Evolutionary conservation across 2,797 vertebrate genomes (phyloP).

Genomic region (Arrhamphus sclerolepis): DNA sequence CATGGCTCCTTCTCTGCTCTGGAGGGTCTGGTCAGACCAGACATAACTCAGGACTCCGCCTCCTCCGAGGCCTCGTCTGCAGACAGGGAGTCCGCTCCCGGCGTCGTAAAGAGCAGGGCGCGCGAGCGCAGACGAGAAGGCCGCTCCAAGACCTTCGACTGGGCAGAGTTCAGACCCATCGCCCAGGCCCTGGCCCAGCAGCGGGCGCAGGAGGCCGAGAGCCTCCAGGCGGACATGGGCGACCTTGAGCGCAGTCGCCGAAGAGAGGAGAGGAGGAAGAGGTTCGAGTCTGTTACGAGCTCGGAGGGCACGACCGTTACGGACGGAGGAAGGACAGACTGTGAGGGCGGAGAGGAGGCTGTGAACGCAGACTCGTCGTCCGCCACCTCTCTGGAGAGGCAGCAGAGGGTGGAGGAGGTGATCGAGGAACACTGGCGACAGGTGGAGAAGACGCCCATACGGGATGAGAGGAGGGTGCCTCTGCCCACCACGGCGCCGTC

Average conservation of each 20-base stretch:
- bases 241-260: conserved; percentile 77
- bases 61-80: conserved; percentile 78
- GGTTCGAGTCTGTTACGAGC: conserved; percentile 75
- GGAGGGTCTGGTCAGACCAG: conserved; percentile 78
- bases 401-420: conserved; percentile 83
- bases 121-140: conserved; percentile 82
- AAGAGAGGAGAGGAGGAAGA: conserved; percentile 81
- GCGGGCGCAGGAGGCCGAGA: conserved; percentile 77
- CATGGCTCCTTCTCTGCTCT: conserved; percentile 72
- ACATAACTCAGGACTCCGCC: conserved; percentile 81
- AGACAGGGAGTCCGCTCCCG: conserved; percentile 72
- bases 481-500: conserved; percentile 62
- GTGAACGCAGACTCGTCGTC: conserved; percentile 5
- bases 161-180: conserved; percentile 86
- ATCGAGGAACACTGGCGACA: conserved; percentile 87
- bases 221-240: conserved; percentile 67
- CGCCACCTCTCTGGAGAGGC: conserved; percentile 59
- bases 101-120: conserved; percentile 77
- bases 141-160: conserved; percentile 86
- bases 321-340: conserved; percentile 59
- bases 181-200: conserved; percentile 86
- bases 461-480: conserved; percentile 82
- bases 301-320: conserved; percentile 38
- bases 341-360: conserved; percentile 43
- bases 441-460: conserved; percentile 84